phyloP scores from a whole-genome alignment of 2,113 vertebrate species.

The Lutjanus erythropterus region DNA sequence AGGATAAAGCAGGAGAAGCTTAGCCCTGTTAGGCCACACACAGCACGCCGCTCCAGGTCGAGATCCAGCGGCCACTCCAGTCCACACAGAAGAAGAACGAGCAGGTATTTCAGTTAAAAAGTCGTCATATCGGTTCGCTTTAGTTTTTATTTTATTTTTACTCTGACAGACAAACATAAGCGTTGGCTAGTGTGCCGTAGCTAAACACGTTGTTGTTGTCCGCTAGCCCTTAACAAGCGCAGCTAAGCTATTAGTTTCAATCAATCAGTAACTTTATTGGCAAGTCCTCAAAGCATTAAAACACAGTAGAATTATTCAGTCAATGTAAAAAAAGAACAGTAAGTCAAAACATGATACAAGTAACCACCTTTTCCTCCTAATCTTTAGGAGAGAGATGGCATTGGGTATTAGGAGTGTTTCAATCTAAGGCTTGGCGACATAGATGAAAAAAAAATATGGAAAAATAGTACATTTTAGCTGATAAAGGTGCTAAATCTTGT shows the following conservation, averaged over 20 bases:
- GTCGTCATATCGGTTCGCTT: background rate
- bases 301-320: no score
- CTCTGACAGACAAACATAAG: background rate
- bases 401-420: no score
- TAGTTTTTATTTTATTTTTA: background rate
- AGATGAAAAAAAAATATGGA: no score
- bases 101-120: slow-evolving; percentile 78
- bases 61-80: slow-evolving; percentile 78
- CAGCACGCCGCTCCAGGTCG: slow-evolving; percentile 81
- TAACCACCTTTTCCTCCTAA: no score
- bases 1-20: slow-evolving; percentile 83
- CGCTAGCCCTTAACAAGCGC: background rate
- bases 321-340: no score
- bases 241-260: background rate
- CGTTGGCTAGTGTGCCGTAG: background rate
- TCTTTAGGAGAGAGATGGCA: no score
- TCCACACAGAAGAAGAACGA: slow-evolving; percentile 74
- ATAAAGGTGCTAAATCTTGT: no score
- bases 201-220: background rate
- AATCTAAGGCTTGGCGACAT: no score
- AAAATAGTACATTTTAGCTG: no score
- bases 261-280: no score
- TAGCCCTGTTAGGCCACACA: slow-evolving; percentile 82
- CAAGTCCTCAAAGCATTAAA: no score
- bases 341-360: no score